Evolutionary conservation across 2,888 invertebrate genomes (phyloP).

Genomic region (Chironomus tentans): DNA sequence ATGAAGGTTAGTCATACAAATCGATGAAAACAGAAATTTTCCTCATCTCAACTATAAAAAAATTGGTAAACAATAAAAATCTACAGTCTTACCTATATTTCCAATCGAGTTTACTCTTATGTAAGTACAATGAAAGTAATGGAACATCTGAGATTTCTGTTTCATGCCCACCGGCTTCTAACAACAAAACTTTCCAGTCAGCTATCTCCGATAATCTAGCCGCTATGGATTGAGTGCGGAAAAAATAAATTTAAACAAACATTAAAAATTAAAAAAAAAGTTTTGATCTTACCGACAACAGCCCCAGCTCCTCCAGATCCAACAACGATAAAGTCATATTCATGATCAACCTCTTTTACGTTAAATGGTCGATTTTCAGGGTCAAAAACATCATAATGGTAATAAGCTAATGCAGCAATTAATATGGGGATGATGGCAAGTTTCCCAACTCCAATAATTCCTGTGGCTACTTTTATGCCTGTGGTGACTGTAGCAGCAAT

Average conservation of each 20-base stretch:
- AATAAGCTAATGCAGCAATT: conserved; percentile 67
- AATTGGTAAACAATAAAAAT: no score
- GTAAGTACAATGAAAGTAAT: conserved; percentile 74
- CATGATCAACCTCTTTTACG: conserved; percentile 52
- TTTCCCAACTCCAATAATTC: conserved; percentile 62
- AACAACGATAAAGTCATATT: conserved; percentile 75
- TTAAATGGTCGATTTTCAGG: conserved; percentile 73
- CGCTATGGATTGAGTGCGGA: conserved; percentile 39
- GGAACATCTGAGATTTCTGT: conserved; percentile 82
- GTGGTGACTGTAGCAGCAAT: conserved; percentile 44
- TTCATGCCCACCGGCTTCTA: conserved; percentile 83
- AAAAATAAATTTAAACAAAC: neutral
- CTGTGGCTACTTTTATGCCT: conserved; percentile 62
- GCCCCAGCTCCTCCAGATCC: conserved; percentile 59
- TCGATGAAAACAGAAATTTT: neutral
- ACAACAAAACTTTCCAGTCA: conserved; percentile 66
- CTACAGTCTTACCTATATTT: conserved; percentile 58
- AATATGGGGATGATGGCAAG: conserved; percentile 64
- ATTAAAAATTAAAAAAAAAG: neutral
- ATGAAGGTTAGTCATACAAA: no score
- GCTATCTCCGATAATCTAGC: conserved; percentile 69
- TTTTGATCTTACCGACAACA: neutral
- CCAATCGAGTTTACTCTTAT: conserved; percentile 86
- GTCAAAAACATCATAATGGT: conserved; percentile 75
- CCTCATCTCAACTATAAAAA: neutral